Percentiles rank a stretch among this genome's conserved stretches.
These are phyloP conservation scores for Charadrius vociferus DNA, from an alignment of 2,113 vertebrate genomes.

Conservation along the genomic window DNA sequence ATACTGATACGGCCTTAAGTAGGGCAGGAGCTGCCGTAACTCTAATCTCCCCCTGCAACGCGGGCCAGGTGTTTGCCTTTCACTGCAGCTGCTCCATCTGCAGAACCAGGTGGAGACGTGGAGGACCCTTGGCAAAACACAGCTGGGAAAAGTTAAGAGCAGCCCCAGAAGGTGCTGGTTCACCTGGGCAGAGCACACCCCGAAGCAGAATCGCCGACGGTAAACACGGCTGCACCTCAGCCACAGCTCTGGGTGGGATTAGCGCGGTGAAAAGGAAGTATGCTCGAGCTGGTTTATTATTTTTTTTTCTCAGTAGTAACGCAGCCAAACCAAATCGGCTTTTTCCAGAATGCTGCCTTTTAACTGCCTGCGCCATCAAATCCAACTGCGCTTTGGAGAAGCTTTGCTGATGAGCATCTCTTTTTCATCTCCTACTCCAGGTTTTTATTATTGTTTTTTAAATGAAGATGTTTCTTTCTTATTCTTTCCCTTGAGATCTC, in stretches of 20 bases:
- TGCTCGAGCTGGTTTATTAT: background rate
- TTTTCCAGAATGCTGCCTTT: background rate
- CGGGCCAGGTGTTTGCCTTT: slow-evolving; percentile 65
- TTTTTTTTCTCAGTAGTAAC: background rate
- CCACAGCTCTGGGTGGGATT: background rate
- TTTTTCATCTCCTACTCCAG: background rate
- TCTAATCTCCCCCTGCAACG: background rate
- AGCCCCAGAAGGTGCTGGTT: slow-evolving; percentile 23
- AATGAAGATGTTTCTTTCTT: background rate
- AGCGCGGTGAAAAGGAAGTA: background rate
- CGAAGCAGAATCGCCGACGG: background rate
- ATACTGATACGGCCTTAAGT: background rate
- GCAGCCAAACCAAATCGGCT: background rate
- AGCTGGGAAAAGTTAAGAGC: slow-evolving; percentile 67
- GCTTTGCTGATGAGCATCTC: background rate
- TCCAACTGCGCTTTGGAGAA: background rate
- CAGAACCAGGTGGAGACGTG: slow-evolving; percentile 61
- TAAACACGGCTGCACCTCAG: background rate
- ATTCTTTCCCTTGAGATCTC: background rate
- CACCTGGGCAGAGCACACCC: slow-evolving; percentile 24
- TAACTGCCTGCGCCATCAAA: background rate
- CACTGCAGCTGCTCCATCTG: slow-evolving; percentile 69
- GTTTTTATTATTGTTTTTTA: background rate
- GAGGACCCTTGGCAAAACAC: slow-evolving; percentile 51
- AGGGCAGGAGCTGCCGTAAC: background rate